Evolutionary conservation across 2,113 vertebrate species (phyloP), one percentile per base, ranked within the genome.

Genomic region (Eclectus roratus): DNA sequence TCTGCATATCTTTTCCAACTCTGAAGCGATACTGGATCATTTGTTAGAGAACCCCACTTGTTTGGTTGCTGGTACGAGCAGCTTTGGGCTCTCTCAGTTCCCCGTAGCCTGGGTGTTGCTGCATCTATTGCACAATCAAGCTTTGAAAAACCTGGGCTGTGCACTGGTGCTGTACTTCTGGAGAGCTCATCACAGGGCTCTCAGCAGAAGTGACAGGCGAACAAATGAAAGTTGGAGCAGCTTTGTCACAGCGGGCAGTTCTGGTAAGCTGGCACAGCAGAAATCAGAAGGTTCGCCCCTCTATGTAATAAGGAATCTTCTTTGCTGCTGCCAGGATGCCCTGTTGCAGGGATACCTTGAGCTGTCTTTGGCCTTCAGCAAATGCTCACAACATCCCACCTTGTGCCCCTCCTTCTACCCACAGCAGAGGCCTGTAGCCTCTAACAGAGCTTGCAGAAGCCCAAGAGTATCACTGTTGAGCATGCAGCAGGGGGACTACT

Each of bases 81-180:
- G 8, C 24, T 83, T 17, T 0, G 1, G 14, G 7, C 5, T 88
- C 10, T 2, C 6, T 28, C 25, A 70, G 0, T 43, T 60, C 3
- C 6, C 8, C 17, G 2, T 24, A 53, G 33, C 5, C 5, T 37
- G 8, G 23, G 41, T 3, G 7, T 17, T 80, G 6, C 11, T 69
- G 29, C 0, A 0, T 7, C 16, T 5, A 1, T 80, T 37, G 9
- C 13, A 20, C 1, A 0, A 47, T 15, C 28, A 73, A 80, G 4
- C 13, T 58, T 69, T 69, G 41, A 31, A 53, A 87, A 80, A 80
- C 12, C 7, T 17, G 44, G 21, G 10, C 39, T 31, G 16, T 55
- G 19, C 29, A 14, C 23, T 28, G 12, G 3, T 44, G 23, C 10
- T 35, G 17, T 60, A 2, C 6, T 60, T 76, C 44, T 50, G 15